Evolutionary conservation across 2,797 vertebrate species (phyloP), one percentile per base, ranked within the genome.

Genomic region (Schizothorax lantsangensis): DNA sequence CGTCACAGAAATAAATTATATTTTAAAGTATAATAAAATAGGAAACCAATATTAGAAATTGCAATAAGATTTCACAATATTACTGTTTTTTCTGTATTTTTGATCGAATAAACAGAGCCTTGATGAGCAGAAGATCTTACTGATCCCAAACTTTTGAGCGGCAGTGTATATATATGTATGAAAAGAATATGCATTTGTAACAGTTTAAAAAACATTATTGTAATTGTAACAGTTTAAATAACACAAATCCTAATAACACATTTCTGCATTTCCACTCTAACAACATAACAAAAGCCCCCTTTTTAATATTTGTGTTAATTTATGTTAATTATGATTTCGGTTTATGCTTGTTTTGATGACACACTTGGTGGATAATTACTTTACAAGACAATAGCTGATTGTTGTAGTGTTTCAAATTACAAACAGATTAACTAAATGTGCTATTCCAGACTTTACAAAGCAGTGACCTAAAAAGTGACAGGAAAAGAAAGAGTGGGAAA

Each of bases 341-440:
- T 33, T 66, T 66, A 30, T 17, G 2, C 74, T 66, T 89, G 62
- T 85, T 49, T 81, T 47, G 21, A 47, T 43, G 23, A 1, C 59
- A 40, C 52, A 45, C 38, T 79, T 79, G 7, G 49, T 75, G 73
- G 86, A 85, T 84, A 92, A 92, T 94, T 93, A 49, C 43, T 23
- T 21, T 4, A 91, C 86, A 77, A 88, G 79, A 93, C 93, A 93
- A 93, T 92, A 88, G 86, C 30, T 90, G 91, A 93, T 93, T 92
- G 85, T 83, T 91, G 83, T 85, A 62, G 23, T 52, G 33, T 33
- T 83, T 73, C 19, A 54, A 73, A 83, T 26, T 3, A 26, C 52
- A 74, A 33, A 45, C 64, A 40, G 89, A 72, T 1, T 68, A 38
- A 84, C 90, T 83, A 88, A 86, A 91, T 92, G 89, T 89, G 92